Evolutionary conservation across 2,113 vertebrate species (phyloP).

Genomic region (Malurus cyaneus): DNA sequence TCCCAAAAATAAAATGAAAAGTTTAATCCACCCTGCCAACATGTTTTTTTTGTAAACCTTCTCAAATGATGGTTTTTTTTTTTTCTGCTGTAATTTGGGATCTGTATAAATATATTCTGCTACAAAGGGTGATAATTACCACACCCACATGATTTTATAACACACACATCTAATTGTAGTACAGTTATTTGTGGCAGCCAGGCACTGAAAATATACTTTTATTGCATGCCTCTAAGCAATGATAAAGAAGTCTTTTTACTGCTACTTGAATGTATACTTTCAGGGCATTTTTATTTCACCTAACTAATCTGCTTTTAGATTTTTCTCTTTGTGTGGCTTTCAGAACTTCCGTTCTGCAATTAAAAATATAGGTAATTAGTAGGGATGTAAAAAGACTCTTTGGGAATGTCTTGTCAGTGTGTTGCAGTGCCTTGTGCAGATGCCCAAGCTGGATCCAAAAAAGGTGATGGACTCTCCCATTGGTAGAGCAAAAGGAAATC

Average conservation of each 20-base stretch:
- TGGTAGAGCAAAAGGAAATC: neutral
- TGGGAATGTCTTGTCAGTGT: neutral
- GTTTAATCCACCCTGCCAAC: neutral
- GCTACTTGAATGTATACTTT: constrained; percentile 42
- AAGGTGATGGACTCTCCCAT: neutral
- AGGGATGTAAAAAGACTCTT: neutral
- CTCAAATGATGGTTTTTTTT: constrained; percentile 43
- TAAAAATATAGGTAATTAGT: constrained; percentile 37
- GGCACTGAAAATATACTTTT: constrained; percentile 59
- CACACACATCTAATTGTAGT: constrained; percentile 65
- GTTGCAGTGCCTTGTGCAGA: neutral
- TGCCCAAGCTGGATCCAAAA: neutral
- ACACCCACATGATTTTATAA: constrained; percentile 58
- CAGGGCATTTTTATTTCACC: constrained; percentile 9
- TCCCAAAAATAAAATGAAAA: constrained; percentile 24
- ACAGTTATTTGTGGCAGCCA: constrained; percentile 62
- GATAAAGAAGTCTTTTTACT: constrained; percentile 21
- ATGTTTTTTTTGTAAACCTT: neutral
- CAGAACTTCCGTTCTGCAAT: neutral
- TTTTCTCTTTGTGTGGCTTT: constrained; percentile 2
- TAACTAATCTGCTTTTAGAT: constrained; percentile 17
- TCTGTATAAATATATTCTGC: constrained; percentile 68
- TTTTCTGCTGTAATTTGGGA: constrained; percentile 64
- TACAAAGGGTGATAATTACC: constrained; percentile 71
- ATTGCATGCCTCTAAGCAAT: constrained; percentile 13